Evolutionary conservation across 1,140 invertebrate genomes (phyloP), one percentile per base, ranked within the genome.

Genomic region (Pygmarrhopalites habei): DNA sequence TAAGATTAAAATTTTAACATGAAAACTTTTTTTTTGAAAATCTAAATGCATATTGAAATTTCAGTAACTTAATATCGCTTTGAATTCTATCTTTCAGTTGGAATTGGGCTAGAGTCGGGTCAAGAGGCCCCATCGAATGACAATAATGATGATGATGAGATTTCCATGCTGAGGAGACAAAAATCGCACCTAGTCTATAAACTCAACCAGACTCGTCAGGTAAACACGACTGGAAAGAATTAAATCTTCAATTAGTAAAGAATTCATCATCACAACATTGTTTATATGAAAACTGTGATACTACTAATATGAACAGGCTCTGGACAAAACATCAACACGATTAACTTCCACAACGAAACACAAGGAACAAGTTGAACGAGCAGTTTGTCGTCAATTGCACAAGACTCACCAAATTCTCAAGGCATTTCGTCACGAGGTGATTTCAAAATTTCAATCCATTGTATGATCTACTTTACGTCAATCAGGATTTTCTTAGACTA

Each of bases 31-130:
- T n/a, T n/a, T n/a, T n/a, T n/a, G n/a, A n/a, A n/a, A n/a, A n/a
- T n/a, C n/a, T n/a, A n/a, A n/a, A n/a, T n/a, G n/a, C n/a, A n/a
- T n/a, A n/a, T n/a, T n/a, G n/a, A n/a, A n/a, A n/a, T n/a, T n/a
- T n/a, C n/a, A n/a, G n/a, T n/a, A n/a, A n/a, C n/a, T n/a, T n/a
- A n/a, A n/a, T n/a, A n/a, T n/a, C n/a, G n/a, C n/a, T n/a, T n/a
- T n/a, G n/a, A n/a, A n/a, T n/a, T n/a, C n/a, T n/a, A n/a, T n/a
- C n/a, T n/a, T n/a, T n/a, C n/a, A n/a, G n/a, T 70, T 19, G 68
- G 68, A 21, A 67, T 70, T 19, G 68, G 68, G 12, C 62, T 70
- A 2, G 68, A 70, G 30, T 67, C 68, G 59, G 68, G 65, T 3
- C 62, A 64, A 14, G 65, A 70, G 15, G 62, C 59, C 14, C 62